Base-by-base conservation (phyloP, 2,797 vertebrate species). In the Cichlasoma orientale region DNA sequence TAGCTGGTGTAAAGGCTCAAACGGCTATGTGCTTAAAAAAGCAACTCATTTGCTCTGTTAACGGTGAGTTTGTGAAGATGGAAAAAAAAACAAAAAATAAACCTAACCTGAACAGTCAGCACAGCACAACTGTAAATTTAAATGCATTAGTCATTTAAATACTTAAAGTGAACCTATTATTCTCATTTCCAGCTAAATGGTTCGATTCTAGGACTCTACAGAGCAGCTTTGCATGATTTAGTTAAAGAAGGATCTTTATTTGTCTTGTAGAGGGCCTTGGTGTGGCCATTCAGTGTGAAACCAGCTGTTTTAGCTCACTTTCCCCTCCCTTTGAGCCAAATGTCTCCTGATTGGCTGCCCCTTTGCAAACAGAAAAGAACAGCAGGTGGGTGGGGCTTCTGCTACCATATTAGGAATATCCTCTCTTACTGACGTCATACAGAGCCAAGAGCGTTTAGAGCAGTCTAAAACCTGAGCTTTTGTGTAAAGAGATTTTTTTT, bases 321-420 rank as follows among this genome's bases (percentile, higher is more conserved):
- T 47, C 41, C 27, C 61, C 16, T 68, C 44, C 41, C 41, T 44
- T 44, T 16, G 14, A 44, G 41, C 13, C 41, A 44, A 7, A 16
- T 16, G 2, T 68, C 44, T 31, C 29, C 44, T 31, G 18, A 68
- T 68, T 68, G 25, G 44, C 44, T 68, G 18, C 63, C 11, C 61
- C 23, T 66, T 21, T 36, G 13, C 41, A 14, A 44, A 14, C 41
- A 44, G 31, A 33, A 14, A 44, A 0, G 3, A 36, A 2, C 21
- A 47, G 61, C 23, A 29, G 47, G 23, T 47, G 23, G 38, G 61
- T 3, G 61, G 23, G 41, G 41, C 25, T 12, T 29, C 41, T 66
- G 61, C 23, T 66, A 47, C 63, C 11, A 68, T 68, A 50, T 31
- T 68, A 68, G 44, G 63, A n/a, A 68, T 29, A 5, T 50, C 63